These are phyloP conservation scores for Cololabis saira DNA, from an alignment of 2,113 vertebrate species.

Conservation along the genomic window DNA sequence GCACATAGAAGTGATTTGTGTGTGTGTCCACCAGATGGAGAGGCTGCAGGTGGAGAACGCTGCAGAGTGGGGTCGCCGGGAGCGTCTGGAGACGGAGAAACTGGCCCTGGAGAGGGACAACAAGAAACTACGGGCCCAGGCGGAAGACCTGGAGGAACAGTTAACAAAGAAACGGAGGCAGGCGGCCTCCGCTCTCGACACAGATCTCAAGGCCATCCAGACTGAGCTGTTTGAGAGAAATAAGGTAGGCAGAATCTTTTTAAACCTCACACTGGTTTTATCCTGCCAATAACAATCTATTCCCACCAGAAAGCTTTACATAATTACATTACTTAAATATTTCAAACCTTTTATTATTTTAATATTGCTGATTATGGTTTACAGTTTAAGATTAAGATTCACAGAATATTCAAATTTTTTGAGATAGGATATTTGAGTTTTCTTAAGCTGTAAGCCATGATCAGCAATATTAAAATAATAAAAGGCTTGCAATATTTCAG, in stretches of 20 bases:
- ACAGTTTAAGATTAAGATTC: no score
- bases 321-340: no score
- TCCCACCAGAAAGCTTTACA: no score
- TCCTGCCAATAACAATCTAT: no score
- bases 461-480: no score
- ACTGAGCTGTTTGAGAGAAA: constrained; percentile 93
- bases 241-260: constrained; percentile 83
- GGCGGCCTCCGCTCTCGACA: constrained; percentile 89
- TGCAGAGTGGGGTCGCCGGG: constrained; percentile 93
- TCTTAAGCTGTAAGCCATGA: no score
- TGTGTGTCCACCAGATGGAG: constrained; percentile 87
- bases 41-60: constrained; percentile 95
- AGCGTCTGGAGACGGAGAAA: constrained; percentile 96
- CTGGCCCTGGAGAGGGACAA: constrained; percentile 95
- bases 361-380: no score
- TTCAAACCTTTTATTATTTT: no score
- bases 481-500: no score
- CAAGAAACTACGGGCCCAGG: constrained; percentile 93
- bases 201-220: constrained; percentile 94
- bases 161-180: constrained; percentile 91
- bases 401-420: no score
- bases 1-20: background rate
- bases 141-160: constrained; percentile 95
- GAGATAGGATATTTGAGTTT: no score
- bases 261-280: no score